Base-by-base conservation (phyloP, 2,113 vertebrate species). In the Gnathonemus echidnorhynchus region DNA sequence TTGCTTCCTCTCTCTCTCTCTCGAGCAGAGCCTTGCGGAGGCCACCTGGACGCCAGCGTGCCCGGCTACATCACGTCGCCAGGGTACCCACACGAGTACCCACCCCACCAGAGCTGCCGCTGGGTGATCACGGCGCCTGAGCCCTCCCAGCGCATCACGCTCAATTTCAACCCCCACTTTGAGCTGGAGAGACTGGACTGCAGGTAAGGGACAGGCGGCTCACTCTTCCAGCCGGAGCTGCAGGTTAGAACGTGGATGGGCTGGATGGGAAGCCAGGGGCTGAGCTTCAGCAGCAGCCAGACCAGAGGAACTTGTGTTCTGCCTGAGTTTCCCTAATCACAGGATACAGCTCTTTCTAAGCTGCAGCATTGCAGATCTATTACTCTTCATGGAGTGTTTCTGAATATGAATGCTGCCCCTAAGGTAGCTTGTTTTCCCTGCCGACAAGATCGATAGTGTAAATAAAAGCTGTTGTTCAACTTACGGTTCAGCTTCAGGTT, bases 81-180 rank as follows among this genome's bases (percentile, higher is more conserved):
- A 0, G 98, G 97, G n/a, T 99, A 99, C 94, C 99, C 98, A 3
- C 97, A 98, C 90, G 98, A 99, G 94, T 99, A 99, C 91, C 98
- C 98, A 0, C 97, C 99, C 88, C 97, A 99, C 93, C 98, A 98
- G 97, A 98, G 97, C 96, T 99, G 98, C 0, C 97, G 97, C 91
- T 99, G 98, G 98, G 92, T 99, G 93, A 97, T 99, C 94, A 98
- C 97, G 0, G 95, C 98, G 4, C 98, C 98, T 0, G 98, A 99
- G 93, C 92, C 97, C 87, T 97, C 97, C 10, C 98, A 99, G 94
- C 98, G 98, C 95, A 99, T 99, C 70, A 96, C 98, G 91, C 97
- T 99, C 92, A 99, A 99, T 96, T 99, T 99, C 95, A 99, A 99
- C 95, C 98, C 98, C 2, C 98, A 99, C 94, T 99, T 99, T 11